Conservation (phyloP, 2,113 vertebrate species). For the Austrofundulus limnaeus region DNA sequence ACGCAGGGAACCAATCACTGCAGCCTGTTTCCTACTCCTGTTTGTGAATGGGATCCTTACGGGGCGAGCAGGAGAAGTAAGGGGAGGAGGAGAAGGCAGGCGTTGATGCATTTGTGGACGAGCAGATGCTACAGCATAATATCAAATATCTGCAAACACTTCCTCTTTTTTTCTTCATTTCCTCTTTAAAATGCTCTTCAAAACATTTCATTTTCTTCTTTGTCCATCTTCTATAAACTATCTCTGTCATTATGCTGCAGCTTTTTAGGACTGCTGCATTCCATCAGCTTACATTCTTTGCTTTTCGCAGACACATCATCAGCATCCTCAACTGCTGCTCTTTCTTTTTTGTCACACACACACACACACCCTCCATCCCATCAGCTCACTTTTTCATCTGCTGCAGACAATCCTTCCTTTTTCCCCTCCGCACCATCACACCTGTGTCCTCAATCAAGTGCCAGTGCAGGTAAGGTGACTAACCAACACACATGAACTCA, state of each 20-base stretch:
- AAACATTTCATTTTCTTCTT: conserved; percentile 1
- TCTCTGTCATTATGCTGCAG: conserved; percentile 28
- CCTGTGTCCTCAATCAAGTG: conserved; percentile 11
- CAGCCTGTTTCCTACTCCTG: conserved; percentile 57
- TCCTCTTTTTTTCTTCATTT: not conserved
- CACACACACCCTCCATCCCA: not conserved
- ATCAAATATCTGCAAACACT: conserved; percentile 18
- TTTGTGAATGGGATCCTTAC: conserved; percentile 76
- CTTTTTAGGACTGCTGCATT: conserved; percentile 16
- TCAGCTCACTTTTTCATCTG: conserved; percentile 18
- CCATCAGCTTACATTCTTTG: not conserved
- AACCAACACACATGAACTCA: not conserved
- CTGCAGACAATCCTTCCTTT: conserved; percentile 4
- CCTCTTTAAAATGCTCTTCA: not conserved
- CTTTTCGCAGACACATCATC: conserved; percentile 11
- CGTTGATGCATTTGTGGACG: conserved; percentile 43
- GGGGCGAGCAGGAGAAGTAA: conserved; percentile 51
- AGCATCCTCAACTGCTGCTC: not conserved
- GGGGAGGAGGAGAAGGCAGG: conserved; percentile 23
- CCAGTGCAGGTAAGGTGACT: conserved; percentile 11
- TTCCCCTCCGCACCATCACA: not conserved
- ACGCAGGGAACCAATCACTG: conserved; percentile 65
- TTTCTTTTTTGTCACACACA: conserved; percentile 5
- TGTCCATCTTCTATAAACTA: conserved; percentile 20
- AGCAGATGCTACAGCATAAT: conserved; percentile 33